Conservation (phyloP, 2,888 invertebrate genomes). For the Hemithea aestivaria region DNA sequence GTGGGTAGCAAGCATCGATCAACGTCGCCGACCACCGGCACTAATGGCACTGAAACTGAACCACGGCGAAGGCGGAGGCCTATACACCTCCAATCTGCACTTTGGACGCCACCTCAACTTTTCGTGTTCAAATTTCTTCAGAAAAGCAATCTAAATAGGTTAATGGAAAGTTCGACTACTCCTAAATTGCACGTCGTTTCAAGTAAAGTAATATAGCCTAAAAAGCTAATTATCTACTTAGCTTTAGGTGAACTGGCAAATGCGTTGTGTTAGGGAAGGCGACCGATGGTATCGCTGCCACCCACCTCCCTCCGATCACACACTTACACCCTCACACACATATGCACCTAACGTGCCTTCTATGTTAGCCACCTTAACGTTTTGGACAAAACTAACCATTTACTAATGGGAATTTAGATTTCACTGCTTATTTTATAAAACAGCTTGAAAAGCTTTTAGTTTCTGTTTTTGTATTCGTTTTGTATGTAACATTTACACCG, state of each 20-base stretch:
- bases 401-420: not conserved
- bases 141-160: no score
- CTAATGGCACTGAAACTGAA: conserved; percentile 53
- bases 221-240: conserved; percentile 43
- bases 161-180: no score
- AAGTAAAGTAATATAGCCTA: no score
- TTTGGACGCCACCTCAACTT: not conserved
- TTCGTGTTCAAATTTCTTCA: no score
- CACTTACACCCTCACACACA: conserved; percentile 22
- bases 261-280: conserved; percentile 28
- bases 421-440: no score
- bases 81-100: conserved; percentile 22
- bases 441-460: not conserved
- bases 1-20: no score
- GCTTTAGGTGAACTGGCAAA: conserved; percentile 36
- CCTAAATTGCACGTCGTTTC: no score
- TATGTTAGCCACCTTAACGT: conserved; percentile 11
- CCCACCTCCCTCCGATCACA: conserved; percentile 35
- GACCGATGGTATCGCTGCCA: conserved; percentile 32
- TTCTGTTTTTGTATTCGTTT: not conserved
- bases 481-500: no score
- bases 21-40: conserved; percentile 56
- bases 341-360: conserved; percentile 1
- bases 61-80: conserved; percentile 26
- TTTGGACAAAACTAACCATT: conserved; percentile 20